Percentiles rank a stretch among this genome's conserved stretches.
Evolutionary conservation across 2,888 invertebrate genomes (phyloP).

Genomic region (Clitarchus hookeri): DNA sequence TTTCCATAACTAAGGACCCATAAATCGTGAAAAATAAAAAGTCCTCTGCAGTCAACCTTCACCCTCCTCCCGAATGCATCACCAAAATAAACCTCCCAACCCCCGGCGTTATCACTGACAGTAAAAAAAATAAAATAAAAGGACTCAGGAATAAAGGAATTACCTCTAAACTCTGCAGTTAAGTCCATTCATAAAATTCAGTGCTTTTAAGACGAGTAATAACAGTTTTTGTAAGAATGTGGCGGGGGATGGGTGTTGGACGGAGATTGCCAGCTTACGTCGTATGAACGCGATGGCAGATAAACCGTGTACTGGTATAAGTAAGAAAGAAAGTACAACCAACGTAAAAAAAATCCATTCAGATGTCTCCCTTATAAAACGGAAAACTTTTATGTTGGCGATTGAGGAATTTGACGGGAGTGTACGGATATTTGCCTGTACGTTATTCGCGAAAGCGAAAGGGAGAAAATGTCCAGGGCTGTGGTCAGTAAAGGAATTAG

Average conservation of each 20-base stretch:
- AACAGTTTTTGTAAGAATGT: conserved; percentile 8
- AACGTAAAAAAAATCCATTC: not conserved
- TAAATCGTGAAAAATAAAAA: conserved; percentile 8
- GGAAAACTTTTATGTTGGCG: not conserved
- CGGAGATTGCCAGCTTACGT: not conserved
- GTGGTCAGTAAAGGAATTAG: too few relatives aligned
- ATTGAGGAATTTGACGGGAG: not conserved
- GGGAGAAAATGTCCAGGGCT: too few relatives aligned
- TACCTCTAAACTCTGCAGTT: conserved; percentile 14
- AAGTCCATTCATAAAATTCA: not conserved
- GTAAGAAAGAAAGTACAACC: not conserved
- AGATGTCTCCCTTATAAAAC: not conserved
- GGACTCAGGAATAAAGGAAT: conserved; percentile 2
- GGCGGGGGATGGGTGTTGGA: not conserved
- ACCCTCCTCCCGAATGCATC: not conserved
- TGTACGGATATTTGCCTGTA: not conserved
- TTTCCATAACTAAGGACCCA: conserved; percentile 14
- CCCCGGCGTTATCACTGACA: not conserved
- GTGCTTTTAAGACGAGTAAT: not conserved
- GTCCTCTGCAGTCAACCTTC: not conserved
- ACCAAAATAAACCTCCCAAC: not conserved
- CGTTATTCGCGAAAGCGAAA: too few relatives aligned
- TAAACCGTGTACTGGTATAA: not conserved
- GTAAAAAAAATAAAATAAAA: conserved; percentile 14
- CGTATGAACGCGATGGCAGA: not conserved